Evolutionary conservation across 2,797 vertebrate species (phyloP).

Genomic region (Myotis planiceps): DNA sequence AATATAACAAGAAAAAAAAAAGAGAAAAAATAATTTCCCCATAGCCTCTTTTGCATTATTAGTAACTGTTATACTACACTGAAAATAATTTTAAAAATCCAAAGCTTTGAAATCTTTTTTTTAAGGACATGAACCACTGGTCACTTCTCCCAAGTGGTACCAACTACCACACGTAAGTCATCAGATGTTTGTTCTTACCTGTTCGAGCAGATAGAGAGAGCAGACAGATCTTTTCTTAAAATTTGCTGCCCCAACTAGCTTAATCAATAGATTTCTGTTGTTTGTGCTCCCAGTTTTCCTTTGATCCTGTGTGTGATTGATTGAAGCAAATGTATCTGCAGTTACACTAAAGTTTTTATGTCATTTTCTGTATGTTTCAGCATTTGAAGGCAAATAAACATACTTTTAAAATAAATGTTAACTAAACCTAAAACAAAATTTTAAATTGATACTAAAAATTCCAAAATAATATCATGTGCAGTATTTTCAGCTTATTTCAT

Average conservation of each 20-base stretch:
- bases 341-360: background rate
- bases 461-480: background rate
- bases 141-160: background rate
- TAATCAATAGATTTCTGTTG: background rate
- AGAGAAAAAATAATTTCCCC: background rate
- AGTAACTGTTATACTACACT: background rate
- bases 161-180: background rate
- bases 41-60: background rate
- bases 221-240: background rate
- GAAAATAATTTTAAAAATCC: background rate
- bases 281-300: background rate
- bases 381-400: background rate
- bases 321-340: background rate
- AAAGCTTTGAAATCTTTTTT: conserved; percentile 27
- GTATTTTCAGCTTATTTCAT: background rate
- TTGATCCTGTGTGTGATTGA: background rate
- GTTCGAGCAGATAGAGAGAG: background rate
- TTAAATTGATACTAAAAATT: background rate
- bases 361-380: background rate
- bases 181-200: background rate
- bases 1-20: background rate
- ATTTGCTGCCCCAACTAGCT: background rate
- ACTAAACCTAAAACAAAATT: background rate
- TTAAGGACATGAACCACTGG: background rate
- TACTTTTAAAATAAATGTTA: background rate